Evolutionary conservation across 1,140 invertebrate species (phyloP).

Genomic region (Ceratitis capitata): DNA sequence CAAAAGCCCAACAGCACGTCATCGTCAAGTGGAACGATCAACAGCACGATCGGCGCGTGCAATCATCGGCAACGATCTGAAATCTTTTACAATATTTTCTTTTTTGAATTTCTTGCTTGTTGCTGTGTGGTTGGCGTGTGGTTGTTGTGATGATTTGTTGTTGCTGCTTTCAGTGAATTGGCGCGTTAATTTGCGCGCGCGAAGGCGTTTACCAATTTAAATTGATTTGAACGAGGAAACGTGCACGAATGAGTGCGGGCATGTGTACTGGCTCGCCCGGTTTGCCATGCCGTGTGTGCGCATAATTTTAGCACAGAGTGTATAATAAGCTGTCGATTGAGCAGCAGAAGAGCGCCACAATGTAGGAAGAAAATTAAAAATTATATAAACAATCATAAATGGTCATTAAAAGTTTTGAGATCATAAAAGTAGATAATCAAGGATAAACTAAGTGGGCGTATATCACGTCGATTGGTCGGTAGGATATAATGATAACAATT

Average conservation of each 20-base stretch:
- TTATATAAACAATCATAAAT: constrained; percentile 35
- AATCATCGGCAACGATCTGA: constrained; percentile 21
- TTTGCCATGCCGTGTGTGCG: background rate
- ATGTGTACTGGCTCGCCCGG: background rate
- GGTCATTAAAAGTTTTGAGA: constrained; percentile 34
- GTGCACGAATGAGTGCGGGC: constrained; percentile 15
- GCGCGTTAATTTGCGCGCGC: constrained; percentile 36
- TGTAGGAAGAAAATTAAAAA: constrained; percentile 34
- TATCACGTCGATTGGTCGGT: background rate
- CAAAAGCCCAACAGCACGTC: constrained; percentile 17
- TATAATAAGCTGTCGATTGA: background rate
- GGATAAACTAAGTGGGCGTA: constrained; percentile 24
- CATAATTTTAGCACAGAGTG: background rate
- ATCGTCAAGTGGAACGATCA: constrained; percentile 37
- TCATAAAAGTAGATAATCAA: constrained; percentile 22
- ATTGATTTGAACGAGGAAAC: constrained; percentile 37
- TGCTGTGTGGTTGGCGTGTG: no score
- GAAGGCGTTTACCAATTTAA: constrained; percentile 37
- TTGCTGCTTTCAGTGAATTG: background rate
- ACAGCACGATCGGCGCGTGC: constrained; percentile 34
- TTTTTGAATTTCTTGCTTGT: background rate
- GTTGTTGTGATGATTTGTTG: no score
- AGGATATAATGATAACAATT: constrained; percentile 33
- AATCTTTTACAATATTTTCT: no score
- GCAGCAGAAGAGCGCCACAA: background rate